phyloP scores from a whole-genome alignment of 2,888 invertebrate genomes.

The Octonoba sinensis region DNA sequence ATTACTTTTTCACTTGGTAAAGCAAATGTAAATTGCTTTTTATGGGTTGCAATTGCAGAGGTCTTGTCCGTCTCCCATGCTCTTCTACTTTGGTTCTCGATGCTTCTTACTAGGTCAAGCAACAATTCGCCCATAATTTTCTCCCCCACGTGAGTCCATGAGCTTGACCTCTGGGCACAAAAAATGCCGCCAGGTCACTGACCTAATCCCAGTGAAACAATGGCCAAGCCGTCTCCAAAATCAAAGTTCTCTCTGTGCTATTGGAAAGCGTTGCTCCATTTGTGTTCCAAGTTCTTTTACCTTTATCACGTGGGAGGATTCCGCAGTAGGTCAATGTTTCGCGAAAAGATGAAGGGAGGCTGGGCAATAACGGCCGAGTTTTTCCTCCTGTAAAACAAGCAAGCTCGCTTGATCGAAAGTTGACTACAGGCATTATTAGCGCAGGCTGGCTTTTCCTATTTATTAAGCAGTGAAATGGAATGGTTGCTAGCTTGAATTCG shows the following conservation, averaged over 20 bases:
- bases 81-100: no score
- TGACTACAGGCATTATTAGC: constrained; percentile 35
- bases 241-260: not conserved
- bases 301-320: constrained; percentile 52
- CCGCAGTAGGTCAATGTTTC: constrained; percentile 60
- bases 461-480: constrained; percentile 39
- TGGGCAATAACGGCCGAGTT: constrained; percentile 20
- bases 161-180: constrained; percentile 20
- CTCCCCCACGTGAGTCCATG: constrained; percentile 3
- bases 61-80: no score
- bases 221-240: constrained; percentile 17
- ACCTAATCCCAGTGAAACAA: constrained; percentile 44
- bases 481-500: constrained; percentile 18
- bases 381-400: constrained; percentile 36
- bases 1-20: no score
- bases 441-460: constrained; percentile 33
- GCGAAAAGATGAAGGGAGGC: constrained; percentile 34
- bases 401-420: constrained; percentile 38
- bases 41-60: no score
- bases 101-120: no score
- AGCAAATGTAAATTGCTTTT: no score
- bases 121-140: not conserved
- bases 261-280: constrained; percentile 37
- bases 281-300: constrained; percentile 52
- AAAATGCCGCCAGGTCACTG: constrained; percentile 36